Conservation (phyloP, 2,888 invertebrate genomes). For the Phytoseiulus persimilis region DNA sequence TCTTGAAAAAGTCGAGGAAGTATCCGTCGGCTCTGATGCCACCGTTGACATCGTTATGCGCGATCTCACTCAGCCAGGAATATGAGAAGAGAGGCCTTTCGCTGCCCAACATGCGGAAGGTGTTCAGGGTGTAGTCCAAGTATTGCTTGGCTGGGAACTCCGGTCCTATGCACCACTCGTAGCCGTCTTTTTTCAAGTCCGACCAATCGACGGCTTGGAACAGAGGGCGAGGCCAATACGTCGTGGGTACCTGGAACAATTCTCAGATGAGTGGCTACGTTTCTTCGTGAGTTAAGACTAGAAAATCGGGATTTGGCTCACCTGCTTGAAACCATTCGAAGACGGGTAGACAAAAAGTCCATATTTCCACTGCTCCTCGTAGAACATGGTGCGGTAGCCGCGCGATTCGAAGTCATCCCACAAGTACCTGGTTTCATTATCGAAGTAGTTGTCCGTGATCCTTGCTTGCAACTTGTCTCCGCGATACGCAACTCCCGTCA, state of each 20-base stretch:
- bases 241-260: neutral
- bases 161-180: neutral
- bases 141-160: neutral
- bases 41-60: neutral
- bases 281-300: no score
- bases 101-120: neutral
- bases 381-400: constrained; percentile 26
- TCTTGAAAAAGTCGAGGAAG: neutral
- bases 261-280: neutral
- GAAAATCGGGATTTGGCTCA: no score
- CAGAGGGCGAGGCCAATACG: neutral
- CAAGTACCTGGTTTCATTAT: constrained; percentile 26
- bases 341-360: constrained; percentile 29
- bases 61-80: neutral
- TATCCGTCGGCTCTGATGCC: neutral
- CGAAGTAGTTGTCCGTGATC: constrained; percentile 7
- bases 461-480: neutral
- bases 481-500: neutral
- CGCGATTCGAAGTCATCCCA: constrained; percentile 21
- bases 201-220: neutral
- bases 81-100: neutral
- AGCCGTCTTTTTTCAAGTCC: neutral
- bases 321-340: constrained; percentile 15
- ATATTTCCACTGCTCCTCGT: constrained; percentile 18
- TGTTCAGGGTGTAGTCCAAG: neutral